Evolutionary conservation across 1,140 invertebrate genomes (phyloP).

Genomic region (Euura lappo): DNA sequence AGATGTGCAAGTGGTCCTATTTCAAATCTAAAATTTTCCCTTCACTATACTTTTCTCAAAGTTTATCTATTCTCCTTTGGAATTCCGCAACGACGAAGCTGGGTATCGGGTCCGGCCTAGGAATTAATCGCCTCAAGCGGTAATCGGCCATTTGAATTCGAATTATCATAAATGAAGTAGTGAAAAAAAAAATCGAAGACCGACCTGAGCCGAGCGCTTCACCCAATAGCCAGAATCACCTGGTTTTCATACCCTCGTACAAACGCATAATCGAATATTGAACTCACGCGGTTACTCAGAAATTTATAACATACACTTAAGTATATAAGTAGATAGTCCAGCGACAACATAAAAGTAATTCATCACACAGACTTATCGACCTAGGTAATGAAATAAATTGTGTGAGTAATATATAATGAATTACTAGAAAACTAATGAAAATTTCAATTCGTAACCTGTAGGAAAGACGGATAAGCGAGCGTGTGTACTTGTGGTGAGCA

Average conservation of each 20-base stretch:
- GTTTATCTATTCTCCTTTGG: not conserved
- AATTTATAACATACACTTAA: conserved; percentile 52
- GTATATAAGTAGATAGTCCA: conserved; percentile 54
- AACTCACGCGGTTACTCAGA: conserved; percentile 41
- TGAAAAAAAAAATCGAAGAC: no score
- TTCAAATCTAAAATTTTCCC: no score
- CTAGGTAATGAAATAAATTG: conserved; percentile 47
- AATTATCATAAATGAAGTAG: no score
- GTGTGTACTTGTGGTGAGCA: conserved; percentile 32
- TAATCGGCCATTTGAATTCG: not conserved
- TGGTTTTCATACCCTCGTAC: conserved; percentile 52
- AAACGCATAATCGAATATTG: conserved; percentile 51
- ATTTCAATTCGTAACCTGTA: conserved; percentile 50
- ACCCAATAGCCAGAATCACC: conserved; percentile 36
- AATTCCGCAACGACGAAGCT: not conserved
- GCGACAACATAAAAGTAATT: conserved; percentile 49
- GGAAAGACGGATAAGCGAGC: conserved; percentile 45
- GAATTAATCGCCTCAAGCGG: not conserved
- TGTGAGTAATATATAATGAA: conserved; percentile 52
- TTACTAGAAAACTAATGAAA: conserved; percentile 47
- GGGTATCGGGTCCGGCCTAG: not conserved
- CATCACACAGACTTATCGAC: conserved; percentile 40
- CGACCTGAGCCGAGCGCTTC: not conserved
- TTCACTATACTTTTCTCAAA: no score
- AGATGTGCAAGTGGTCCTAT: no score